Base-by-base conservation (phyloP, 2,888 invertebrate genomes). In the Nezara viridula region DNA sequence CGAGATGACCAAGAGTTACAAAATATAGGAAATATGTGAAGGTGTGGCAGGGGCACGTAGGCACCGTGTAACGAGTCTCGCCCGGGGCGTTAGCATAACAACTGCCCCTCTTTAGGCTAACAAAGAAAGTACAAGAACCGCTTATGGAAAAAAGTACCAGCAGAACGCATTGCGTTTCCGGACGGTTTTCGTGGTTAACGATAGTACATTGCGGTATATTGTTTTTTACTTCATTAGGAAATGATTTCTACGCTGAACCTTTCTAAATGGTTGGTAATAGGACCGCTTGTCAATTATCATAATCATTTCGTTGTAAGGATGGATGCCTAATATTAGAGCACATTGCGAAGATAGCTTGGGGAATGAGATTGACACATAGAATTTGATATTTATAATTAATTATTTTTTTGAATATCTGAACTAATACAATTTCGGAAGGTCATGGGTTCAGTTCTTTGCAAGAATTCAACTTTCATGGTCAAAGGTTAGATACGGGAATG, bases 1-100 rank as follows among this genome's bases (percentile, higher is more conserved):
- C 27, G 60, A 60, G 60, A 60, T 60, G 60, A 14, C 60, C 60
- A 27, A 27, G 5, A 27, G 60, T 60, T 60, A 60, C 60, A 60
- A 60, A 60, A 60, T 60, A 60, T 60, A 60, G 60, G 60, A 60
- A 60, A 60, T 60, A 60, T 60, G 60, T 60, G 60, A 27, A 27
- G 27, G 60, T 60, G 27, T 12, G 60, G 60, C 12, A n/a, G 60
- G 60, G 12, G 60, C 60, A 60, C 60, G 60, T 60, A 60, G 60
- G 60, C n/a, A 60, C 60, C 60, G 60, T 60, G 60, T 60, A 60
- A 60, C 60, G 60, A 60, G 60, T 60, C 60, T 19, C 55, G 55
- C 7, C 16, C 27, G 27, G 60, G 10, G 60, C 27, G 32, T 73
- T 37, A 73, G 32, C 32, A 37, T 73, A 73, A 60, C 60, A 60